Conservation (phyloP, 53 echinoderm and acorn worm species). For the Crossaster papposus region DNA sequence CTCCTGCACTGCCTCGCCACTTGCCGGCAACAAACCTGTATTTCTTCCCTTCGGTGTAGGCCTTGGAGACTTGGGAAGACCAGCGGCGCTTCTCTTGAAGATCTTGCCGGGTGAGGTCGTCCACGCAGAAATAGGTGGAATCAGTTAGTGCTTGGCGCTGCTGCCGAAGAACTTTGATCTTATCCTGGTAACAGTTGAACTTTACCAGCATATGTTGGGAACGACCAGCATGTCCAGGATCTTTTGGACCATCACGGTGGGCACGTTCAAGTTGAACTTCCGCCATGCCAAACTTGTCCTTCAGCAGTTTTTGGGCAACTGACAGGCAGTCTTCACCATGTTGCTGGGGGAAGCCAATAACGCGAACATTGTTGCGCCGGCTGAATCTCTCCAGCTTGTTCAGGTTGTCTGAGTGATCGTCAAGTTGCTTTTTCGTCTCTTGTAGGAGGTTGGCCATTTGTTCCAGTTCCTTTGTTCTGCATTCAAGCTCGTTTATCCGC, state of each 20-base stretch:
- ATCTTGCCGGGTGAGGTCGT: conserved; percentile 26
- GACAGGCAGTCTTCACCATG: conserved; percentile 24
- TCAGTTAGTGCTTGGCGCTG: not conserved
- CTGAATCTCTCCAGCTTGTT: conserved; percentile 34
- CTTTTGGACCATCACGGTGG: conserved; percentile 33
- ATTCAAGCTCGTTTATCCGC: not conserved
- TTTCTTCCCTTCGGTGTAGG: conserved; percentile 17
- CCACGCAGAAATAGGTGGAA: not conserved
- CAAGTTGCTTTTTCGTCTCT: not conserved
- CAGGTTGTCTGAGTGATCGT: not conserved
- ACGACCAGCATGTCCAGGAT: not conserved
- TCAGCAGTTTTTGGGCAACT: not conserved
- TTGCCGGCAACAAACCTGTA: conserved; percentile 37
- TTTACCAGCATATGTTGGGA: conserved; percentile 29
- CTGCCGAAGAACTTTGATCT: not conserved
- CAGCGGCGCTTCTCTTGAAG: conserved; percentile 33
- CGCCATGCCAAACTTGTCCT: not conserved
- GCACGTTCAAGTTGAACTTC: conserved; percentile 40
- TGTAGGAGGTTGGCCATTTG: not conserved
- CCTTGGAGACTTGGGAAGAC: not conserved
- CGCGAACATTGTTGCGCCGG: conserved; percentile 20
- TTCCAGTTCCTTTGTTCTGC: not conserved
- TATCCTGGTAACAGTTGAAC: conserved; percentile 33
- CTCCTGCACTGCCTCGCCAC: conserved; percentile 33
- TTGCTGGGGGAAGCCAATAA: conserved; percentile 22